Evolutionary conservation across 2,797 vertebrate species (phyloP), one percentile per base, ranked within the genome.

Genomic region (Dallia pectoralis): DNA sequence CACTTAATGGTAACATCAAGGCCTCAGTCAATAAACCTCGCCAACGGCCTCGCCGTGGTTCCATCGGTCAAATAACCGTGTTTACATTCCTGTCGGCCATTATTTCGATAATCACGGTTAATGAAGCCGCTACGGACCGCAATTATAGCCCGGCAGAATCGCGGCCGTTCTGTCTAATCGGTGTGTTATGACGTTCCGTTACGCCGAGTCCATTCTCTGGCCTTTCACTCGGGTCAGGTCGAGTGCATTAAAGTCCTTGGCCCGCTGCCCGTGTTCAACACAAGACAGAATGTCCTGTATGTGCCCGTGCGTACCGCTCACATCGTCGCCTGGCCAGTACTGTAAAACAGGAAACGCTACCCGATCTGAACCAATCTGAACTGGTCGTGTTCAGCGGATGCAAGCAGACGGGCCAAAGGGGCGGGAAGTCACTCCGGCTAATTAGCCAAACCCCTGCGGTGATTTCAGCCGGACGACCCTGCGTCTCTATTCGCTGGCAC

Each of bases 361-460:
- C 32, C 22, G 25, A 19, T 25, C 61, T 30, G 53, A 27, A 47
- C 36, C 64, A 48, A 15, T 16, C n/a, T 30, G 33, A 27, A 9
- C 19, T 19, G n/a, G 81, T 73, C 82, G 78, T 69, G 71, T 73
- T 79, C 70, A 84, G 79, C 77, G 87, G 85, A 84, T 84, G 84
- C 69, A 19, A 74, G 62, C 15, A 48, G 29, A 74, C n/a, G n/a
- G 19, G 33, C 18, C 18, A 12, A 22, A 19, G 19, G 30, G 53
- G 51, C 59, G 77, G 79, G 72, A 86, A 87, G 87, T 87, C 84
- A 89, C 88, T 89, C 82, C 86, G 88, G 82, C 86, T 88, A 89
- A 90, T 90, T 86, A 86, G 82, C 82, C 40, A 36, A 19, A 78
- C 82, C 76, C 74, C 27, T n/a, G n/a, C 78, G 81, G 74, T 79